Percentiles rank a stretch among this genome's conserved stretches.
Conservation (phyloP, 2,113 vertebrate genomes). For the Oceanites oceanicus region DNA sequence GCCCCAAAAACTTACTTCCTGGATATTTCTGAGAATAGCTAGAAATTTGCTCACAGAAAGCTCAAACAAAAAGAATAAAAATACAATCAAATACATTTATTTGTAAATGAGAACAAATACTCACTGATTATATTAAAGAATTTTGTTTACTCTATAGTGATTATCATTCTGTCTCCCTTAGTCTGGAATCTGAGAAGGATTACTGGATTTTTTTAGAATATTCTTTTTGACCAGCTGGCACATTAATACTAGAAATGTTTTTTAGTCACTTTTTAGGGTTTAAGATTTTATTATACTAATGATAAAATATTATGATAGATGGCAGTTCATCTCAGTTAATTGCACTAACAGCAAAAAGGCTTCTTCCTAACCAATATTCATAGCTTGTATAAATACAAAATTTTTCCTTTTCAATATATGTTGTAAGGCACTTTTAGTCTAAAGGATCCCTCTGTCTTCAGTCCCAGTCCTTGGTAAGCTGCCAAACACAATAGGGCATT, state of each 20-base stretch:
- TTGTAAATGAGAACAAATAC: background rate
- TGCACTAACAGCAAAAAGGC: slow-evolving; percentile 58
- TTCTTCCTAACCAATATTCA: slow-evolving; percentile 63
- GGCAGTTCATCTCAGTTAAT: slow-evolving; percentile 60
- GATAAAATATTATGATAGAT: slow-evolving; percentile 75
- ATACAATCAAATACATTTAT: background rate
- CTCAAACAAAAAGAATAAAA: background rate
- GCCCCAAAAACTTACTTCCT: background rate
- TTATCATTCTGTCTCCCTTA: background rate
- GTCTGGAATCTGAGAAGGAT: background rate
- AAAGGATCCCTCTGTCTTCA: slow-evolving; percentile 68
- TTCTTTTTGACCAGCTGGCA: background rate
- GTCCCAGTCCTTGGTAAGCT: slow-evolving; percentile 64
- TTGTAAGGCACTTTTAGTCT: slow-evolving; percentile 58
- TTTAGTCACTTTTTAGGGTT: background rate
- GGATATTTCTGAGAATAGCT: background rate
- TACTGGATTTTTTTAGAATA: background rate
- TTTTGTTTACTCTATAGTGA: background rate
- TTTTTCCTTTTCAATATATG: slow-evolving; percentile 60
- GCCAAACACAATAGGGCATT: slow-evolving; percentile 74
- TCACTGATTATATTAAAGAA: background rate
- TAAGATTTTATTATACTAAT: slow-evolving; percentile 38
- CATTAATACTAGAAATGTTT: background rate
- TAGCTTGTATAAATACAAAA: slow-evolving; percentile 64
- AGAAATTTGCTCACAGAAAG: background rate